phyloP scores from a whole-genome alignment of 2,797 vertebrate species.

The Leuciscus waleckii region DNA sequence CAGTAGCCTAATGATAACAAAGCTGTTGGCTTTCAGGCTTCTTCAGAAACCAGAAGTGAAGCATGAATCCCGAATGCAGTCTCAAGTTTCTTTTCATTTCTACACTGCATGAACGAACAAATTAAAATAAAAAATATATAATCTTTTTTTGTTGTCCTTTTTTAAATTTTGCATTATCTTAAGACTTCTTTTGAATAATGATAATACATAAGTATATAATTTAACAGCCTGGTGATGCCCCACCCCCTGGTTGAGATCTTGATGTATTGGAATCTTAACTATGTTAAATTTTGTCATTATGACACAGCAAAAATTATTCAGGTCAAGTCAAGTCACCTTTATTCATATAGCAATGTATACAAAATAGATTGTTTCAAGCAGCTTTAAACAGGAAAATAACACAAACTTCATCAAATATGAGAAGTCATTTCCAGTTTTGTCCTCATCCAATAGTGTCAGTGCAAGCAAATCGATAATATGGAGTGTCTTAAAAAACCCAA shows the following conservation, averaged over 20 bases:
- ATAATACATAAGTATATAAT: not conserved
- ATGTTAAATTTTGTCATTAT: constrained; percentile 10
- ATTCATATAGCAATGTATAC: not conserved
- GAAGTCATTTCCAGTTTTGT: not conserved
- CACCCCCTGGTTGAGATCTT: not conserved
- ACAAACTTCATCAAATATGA: no score
- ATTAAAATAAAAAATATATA: not conserved
- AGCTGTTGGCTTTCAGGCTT: not conserved
- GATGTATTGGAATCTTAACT: not conserved
- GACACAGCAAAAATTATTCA: not conserved
- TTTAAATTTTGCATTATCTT: not conserved
- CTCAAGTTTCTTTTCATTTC: not conserved
- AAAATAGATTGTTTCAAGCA: not conserved
- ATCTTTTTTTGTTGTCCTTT: not conserved
- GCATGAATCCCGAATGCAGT: not conserved
- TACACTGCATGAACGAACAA: not conserved
- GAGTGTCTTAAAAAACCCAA: not conserved
- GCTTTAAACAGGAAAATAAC: not conserved
- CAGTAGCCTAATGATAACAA: not conserved
- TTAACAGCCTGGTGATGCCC: not conserved
- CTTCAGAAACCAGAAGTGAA: not conserved
- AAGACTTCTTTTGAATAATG: not conserved
- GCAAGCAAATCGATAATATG: not conserved
- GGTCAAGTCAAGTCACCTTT: not conserved
- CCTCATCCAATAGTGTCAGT: not conserved